These are phyloP conservation scores for Zhengitettix transpicula DNA, from an alignment of 2,888 invertebrate genomes.

Conservation along the genomic window DNA sequence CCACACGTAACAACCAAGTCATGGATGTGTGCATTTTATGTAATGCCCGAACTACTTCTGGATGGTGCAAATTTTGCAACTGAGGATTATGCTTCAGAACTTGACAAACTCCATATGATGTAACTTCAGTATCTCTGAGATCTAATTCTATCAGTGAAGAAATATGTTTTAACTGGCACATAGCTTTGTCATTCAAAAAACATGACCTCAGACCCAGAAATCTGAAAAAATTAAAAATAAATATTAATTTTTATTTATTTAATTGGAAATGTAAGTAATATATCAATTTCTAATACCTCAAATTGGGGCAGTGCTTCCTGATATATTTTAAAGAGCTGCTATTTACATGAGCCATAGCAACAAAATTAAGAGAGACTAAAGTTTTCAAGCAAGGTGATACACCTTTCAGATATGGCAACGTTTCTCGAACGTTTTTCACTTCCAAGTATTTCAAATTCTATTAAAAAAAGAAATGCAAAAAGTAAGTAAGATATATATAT, in stretches of 20 bases:
- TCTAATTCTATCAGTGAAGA: constrained; percentile 12
- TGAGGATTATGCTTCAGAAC: constrained; percentile 13
- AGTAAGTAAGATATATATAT: not conserved
- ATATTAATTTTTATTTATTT: not conserved
- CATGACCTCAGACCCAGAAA: constrained; percentile 12
- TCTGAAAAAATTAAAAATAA: constrained; percentile 6
- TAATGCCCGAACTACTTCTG: constrained; percentile 13
- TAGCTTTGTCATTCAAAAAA: constrained; percentile 13
- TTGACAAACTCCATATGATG: constrained; percentile 10
- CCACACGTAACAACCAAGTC: constrained; percentile 6
- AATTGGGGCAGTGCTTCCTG: constrained; percentile 12
- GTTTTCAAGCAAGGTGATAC: constrained; percentile 12
- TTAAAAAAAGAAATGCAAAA: constrained; percentile 1
- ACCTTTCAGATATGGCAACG: constrained; percentile 12
- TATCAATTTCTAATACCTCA: constrained; percentile 7
- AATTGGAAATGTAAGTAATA: not conserved
- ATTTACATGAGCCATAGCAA: constrained; percentile 11
- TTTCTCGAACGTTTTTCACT: constrained; percentile 12
- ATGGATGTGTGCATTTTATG: constrained; percentile 11
- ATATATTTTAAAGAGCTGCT: constrained; percentile 11
- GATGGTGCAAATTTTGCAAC: constrained; percentile 11
- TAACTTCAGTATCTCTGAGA: constrained; percentile 14
- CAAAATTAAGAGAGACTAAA: constrained; percentile 10
- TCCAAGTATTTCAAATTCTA: constrained; percentile 15
- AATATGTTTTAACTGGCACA: constrained; percentile 11